Evolutionary conservation across 2,888 invertebrate genomes (phyloP).

Genomic region (Diloba caeruleocephala): DNA sequence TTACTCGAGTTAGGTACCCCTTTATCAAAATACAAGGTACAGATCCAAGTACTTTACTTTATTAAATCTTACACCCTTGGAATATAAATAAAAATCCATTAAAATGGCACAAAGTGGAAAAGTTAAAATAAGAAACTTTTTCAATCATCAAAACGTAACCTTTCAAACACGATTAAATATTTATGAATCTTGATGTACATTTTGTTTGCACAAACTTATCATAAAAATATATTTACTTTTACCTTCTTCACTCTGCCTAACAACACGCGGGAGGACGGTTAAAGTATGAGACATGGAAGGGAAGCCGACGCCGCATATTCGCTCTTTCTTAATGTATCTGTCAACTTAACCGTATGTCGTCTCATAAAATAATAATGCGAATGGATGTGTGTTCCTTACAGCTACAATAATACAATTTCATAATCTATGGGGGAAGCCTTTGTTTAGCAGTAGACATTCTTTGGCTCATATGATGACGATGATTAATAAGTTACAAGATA

Average conservation of each 20-base stretch:
- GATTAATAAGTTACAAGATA: too few species aligned
- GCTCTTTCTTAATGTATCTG: background rate
- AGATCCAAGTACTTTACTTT: background rate
- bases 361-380: too few species aligned
- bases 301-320: background rate
- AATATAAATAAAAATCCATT: constrained; percentile 22
- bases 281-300: background rate
- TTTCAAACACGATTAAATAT: constrained; percentile 38
- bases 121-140: constrained; percentile 33
- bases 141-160: constrained; percentile 28
- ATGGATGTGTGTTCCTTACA: too few species aligned
- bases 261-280: background rate
- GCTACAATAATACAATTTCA: too few species aligned
- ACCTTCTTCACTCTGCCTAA: constrained; percentile 2
- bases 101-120: constrained; percentile 15
- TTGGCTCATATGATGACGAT: too few species aligned
- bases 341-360: background rate
- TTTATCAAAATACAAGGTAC: too few species aligned
- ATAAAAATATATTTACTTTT: constrained; percentile 4
- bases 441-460: too few species aligned
- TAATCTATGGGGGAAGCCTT: too few species aligned
- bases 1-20: too few species aligned
- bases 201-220: constrained; percentile 20
- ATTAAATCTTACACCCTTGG: background rate
- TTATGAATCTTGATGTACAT: constrained; percentile 29